Evolutionary conservation across 2,797 vertebrate species (phyloP), one percentile per base, ranked within the genome.

Genomic region (Liparis tanakae): DNA sequence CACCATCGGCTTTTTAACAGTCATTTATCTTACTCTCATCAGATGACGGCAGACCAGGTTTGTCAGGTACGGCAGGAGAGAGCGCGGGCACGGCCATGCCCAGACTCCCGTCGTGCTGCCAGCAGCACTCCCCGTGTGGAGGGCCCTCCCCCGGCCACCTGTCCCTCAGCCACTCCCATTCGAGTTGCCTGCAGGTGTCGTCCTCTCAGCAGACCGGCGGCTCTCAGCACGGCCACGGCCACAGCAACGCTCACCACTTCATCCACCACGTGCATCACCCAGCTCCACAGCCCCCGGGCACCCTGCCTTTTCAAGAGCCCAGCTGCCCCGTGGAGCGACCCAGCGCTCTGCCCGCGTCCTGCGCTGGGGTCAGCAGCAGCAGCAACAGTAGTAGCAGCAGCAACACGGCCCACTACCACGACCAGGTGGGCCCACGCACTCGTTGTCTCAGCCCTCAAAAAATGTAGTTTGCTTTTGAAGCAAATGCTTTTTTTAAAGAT

Each of bases 121-220:
- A 97, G 64, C 98, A 99, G 91, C 98, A 99, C 90, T 98, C 98
- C 4, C 96, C 98, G 0, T 99, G 98, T 66, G 94, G 96, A 80
- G 96, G 96, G 67, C 95, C 96, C 30, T 95, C 97, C 30, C 96
- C 97, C 68, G 94, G 88, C 86, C 97, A 97, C 85, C 95, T 97
- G 78, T 85, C 95, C 0, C 83, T 98, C 85, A 95, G 95, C 80
- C 97, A 98, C 86, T 88, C 96, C 2, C 97, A 98, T 67, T 89
- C 96, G 53, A 96, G 95, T 90, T 99, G 98, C 89, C 92, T 97
- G 88, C 98, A 97, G 90, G 95, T 94, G 34, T 95, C 91, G 1
- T 89, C 95, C 56, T 95, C 96, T 85, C 95, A 91, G 84, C 91
- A 90, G 76, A 79, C 82, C 20, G 55, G 79, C 18, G 53, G 81